Conservation (phyloP, 2,888 invertebrate genomes). For the Nudaria mundana region DNA sequence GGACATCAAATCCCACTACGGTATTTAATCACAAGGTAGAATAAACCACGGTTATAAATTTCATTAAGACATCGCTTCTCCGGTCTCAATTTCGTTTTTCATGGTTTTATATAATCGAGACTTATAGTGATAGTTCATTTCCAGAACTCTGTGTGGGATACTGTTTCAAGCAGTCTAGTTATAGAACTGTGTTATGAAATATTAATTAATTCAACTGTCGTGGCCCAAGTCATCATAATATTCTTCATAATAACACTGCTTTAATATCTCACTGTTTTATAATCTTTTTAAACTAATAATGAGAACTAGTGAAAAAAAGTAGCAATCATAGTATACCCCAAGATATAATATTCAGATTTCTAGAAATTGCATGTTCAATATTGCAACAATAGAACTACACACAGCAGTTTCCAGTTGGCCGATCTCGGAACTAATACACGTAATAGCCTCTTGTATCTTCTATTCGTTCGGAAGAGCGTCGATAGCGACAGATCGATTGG, state of each 20-base stretch:
- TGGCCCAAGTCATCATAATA: too few relatives aligned
- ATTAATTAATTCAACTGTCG: too few relatives aligned
- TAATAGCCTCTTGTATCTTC: slow-evolving; percentile 27
- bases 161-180: too few relatives aligned
- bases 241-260: too few relatives aligned
- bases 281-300: too few relatives aligned
- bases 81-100: slow-evolving; percentile 49
- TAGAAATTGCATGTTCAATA: slow-evolving; percentile 1
- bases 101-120: slow-evolving; percentile 59
- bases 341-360: too few relatives aligned
- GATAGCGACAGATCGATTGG: slow-evolving; percentile 52
- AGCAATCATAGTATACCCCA: too few relatives aligned
- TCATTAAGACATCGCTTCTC: slow-evolving; percentile 54
- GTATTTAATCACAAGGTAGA: slow-evolving; percentile 50
- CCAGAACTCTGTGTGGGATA: too few relatives aligned
- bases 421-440: slow-evolving; percentile 25
- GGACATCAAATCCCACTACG: slow-evolving; percentile 57
- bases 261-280: too few relatives aligned
- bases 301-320: too few relatives aligned
- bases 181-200: too few relatives aligned
- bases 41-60: slow-evolving; percentile 62
- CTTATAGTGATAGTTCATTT: slow-evolving; percentile 3
- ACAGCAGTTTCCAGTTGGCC: slow-evolving; percentile 7
- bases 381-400: neutral
- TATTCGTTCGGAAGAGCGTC: slow-evolving; percentile 25